Conservation (phyloP, 2,797 vertebrate species). For the Poeciliopsis infans region DNA sequence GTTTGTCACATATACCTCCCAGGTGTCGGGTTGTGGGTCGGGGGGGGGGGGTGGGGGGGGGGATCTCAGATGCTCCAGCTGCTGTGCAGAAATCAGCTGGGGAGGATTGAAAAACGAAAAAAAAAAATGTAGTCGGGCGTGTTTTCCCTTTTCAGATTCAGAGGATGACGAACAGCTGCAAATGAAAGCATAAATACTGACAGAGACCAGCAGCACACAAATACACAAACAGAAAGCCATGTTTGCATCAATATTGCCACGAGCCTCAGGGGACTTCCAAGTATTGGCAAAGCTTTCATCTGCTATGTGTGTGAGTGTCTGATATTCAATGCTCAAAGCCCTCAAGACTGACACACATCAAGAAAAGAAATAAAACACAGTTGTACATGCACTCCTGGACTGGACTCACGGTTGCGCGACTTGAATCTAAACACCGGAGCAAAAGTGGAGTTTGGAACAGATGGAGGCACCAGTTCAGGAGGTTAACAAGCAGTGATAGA, state of each 20-base stretch:
- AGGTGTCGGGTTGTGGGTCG: conserved; percentile 56
- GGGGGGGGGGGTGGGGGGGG: not conserved
- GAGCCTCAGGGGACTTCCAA: conserved; percentile 69
- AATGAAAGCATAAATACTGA: conserved; percentile 40
- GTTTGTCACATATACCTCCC: conserved; percentile 75
- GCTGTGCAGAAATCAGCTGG: conserved; percentile 39
- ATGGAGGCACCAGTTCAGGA: conserved; percentile 17
- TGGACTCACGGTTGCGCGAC: conserved; percentile 9
- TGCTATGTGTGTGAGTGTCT: conserved; percentile 69
- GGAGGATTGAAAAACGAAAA: not conserved
- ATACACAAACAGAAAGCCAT: conserved; percentile 45
- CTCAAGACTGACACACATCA: conserved; percentile 16
- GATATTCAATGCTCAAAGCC: conserved; percentile 47
- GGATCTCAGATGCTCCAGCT: conserved; percentile 50
- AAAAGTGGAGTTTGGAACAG: conserved; percentile 1
- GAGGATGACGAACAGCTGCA: conserved; percentile 40
- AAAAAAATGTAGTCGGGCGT: conserved; percentile 17
- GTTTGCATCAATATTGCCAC: conserved; percentile 74
- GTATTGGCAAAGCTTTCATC: conserved; percentile 79
- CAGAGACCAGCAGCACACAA: conserved; percentile 36
- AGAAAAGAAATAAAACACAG: not conserved
- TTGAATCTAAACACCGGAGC: conserved; percentile 23
- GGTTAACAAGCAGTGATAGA: conserved; percentile 53
- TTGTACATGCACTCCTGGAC: conserved; percentile 11
- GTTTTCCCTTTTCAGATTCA: conserved; percentile 54